A percentile compares a stretch with the other conserved stretches of the same genome.
Evolutionary conservation across 2,888 invertebrate genomes (phyloP).

Genomic region (Cephus runcator): DNA sequence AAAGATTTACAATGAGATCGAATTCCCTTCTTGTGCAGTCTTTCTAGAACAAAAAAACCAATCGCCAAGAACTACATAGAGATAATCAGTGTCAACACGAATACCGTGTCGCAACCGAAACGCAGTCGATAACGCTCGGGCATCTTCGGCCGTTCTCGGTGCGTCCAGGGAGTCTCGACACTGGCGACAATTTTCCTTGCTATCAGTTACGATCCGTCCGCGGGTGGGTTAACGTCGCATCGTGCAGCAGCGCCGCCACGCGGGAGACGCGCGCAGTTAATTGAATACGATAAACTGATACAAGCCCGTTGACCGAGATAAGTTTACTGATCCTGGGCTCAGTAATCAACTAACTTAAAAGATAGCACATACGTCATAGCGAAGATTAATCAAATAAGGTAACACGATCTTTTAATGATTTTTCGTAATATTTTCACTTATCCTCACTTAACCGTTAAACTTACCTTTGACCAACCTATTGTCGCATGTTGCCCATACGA

Average conservation of each 20-base stretch:
- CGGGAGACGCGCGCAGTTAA: conserved; percentile 28
- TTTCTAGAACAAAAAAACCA: background rate
- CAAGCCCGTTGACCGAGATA: conserved; percentile 34
- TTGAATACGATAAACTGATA: conserved; percentile 39
- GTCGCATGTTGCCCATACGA: background rate
- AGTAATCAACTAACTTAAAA: conserved; percentile 25
- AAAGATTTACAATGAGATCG: background rate
- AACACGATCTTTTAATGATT: background rate
- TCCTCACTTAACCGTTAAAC: background rate
- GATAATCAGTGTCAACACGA: background rate
- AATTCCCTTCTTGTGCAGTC: background rate
- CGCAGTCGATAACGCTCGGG: background rate
- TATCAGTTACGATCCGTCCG: conserved; percentile 39
- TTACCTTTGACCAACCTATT: background rate
- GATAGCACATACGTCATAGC: background rate
- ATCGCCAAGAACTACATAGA: background rate
- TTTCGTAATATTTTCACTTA: background rate
- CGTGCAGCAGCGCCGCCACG: conserved; percentile 21
- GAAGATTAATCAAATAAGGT: background rate
- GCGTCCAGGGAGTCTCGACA: conserved; percentile 25
- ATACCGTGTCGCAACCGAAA: background rate
- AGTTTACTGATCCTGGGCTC: conserved; percentile 14
- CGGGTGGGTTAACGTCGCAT: conserved; percentile 26
- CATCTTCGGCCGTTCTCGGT: conserved; percentile 6
- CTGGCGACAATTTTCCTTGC: conserved; percentile 19